Evolutionary conservation across 2,797 vertebrate genomes (phyloP).

Genomic region (Enteromius viviparus): DNA sequence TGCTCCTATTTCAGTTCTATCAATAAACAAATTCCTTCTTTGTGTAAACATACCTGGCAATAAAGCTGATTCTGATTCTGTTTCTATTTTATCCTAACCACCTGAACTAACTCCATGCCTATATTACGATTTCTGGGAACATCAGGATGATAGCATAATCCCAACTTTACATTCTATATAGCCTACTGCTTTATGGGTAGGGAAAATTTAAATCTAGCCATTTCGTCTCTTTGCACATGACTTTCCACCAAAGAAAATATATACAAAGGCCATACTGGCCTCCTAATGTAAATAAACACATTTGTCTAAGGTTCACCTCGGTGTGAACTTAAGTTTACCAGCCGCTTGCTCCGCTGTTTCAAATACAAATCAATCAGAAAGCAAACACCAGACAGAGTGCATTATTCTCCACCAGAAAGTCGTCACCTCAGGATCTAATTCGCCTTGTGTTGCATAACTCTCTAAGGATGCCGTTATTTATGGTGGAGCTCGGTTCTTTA

Average conservation of each 20-base stretch:
- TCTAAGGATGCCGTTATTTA: slow-evolving; percentile 36
- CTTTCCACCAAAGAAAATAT: background rate
- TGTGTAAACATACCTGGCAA: no score
- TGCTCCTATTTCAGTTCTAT: no score
- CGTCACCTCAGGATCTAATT: slow-evolving; percentile 39
- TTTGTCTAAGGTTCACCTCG: slow-evolving; percentile 12
- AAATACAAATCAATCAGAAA: slow-evolving; percentile 22
- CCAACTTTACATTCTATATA: background rate
- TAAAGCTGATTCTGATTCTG: no score
- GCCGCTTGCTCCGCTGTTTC: background rate
- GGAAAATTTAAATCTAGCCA: background rate
- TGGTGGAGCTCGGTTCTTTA: slow-evolving; percentile 29
- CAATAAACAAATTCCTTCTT: no score
- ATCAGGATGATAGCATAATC: background rate
- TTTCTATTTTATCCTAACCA: background rate
- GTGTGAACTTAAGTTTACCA: slow-evolving; percentile 29
- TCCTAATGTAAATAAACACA: slow-evolving; percentile 10
- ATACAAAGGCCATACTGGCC: background rate
- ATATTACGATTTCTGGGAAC: background rate
- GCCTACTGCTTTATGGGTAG: background rate
- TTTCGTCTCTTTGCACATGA: background rate
- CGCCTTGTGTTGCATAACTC: slow-evolving; percentile 33
- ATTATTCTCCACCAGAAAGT: slow-evolving; percentile 31
- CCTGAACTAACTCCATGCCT: background rate
- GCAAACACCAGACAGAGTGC: slow-evolving; percentile 18